These are phyloP conservation scores for Pherbina coryleti DNA, from an alignment of 2,888 invertebrate genomes.

Conservation along the genomic window DNA sequence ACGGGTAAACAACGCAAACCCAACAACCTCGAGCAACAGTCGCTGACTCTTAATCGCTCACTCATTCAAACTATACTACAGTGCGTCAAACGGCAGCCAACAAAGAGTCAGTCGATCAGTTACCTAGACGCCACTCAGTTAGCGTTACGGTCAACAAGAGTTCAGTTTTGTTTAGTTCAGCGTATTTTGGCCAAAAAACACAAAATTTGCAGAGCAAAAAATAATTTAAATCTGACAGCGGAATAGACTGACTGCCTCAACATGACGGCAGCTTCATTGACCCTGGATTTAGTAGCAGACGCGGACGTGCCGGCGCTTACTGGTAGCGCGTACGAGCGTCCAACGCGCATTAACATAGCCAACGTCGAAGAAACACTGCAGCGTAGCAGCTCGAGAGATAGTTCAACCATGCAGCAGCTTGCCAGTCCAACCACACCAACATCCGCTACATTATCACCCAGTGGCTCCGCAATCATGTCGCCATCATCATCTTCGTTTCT, in stretches of 20 bases:
- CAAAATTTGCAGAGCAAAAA: neutral
- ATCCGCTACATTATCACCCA: conserved; percentile 25
- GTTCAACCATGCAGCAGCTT: conserved; percentile 22
- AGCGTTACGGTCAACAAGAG: conserved; percentile 22
- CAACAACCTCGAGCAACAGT: conserved; percentile 15
- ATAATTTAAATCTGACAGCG: neutral
- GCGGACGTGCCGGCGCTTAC: neutral
- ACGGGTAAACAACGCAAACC: conserved; percentile 10
- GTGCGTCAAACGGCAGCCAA: neutral
- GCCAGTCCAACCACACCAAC: conserved; percentile 33
- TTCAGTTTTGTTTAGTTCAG: conserved; percentile 8
- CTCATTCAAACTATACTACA: neutral
- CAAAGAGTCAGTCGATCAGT: conserved; percentile 21
- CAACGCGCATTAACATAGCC: neutral
- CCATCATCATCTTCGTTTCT: conserved; percentile 53
- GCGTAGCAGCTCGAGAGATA: conserved; percentile 7
- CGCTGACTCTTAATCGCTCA: neutral
- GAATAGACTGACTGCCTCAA: neutral
- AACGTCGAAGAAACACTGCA: neutral
- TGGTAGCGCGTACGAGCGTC: neutral
- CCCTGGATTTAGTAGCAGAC: conserved; percentile 29
- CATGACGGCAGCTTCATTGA: conserved; percentile 28
- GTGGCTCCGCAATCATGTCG: conserved; percentile 19
- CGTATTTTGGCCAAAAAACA: neutral
- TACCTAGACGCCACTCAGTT: conserved; percentile 3